Conservation (phyloP, 1,140 invertebrate genomes). For the Formica selysi region DNA sequence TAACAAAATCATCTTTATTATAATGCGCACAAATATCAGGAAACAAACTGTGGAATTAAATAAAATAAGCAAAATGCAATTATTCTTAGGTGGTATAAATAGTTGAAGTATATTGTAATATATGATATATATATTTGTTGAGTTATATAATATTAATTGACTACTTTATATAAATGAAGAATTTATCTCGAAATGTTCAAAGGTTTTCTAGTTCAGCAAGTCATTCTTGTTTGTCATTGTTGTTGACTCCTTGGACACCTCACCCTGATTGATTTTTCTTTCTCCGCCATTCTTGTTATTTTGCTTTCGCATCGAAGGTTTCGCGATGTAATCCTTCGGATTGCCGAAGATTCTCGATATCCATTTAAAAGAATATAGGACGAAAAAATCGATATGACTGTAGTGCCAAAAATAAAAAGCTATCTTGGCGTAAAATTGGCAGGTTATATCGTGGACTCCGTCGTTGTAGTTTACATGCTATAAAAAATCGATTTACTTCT, state of each 20-base stretch:
- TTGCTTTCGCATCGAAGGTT: slow-evolving; percentile 7
- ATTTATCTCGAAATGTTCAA: neutral
- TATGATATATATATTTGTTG: too few relatives aligned
- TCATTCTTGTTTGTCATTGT: neutral
- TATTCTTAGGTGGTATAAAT: too few relatives aligned
- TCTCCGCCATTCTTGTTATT: slow-evolving; percentile 29
- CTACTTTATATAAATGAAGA: neutral
- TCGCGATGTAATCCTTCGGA: slow-evolving; percentile 31
- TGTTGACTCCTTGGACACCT: neutral
- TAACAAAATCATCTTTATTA: too few relatives aligned
- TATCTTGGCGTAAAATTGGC: neutral
- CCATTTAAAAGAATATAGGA: slow-evolving; percentile 19
- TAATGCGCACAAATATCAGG: too few relatives aligned
- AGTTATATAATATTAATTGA: too few relatives aligned
- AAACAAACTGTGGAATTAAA: too few relatives aligned
- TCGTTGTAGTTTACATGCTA: neutral
- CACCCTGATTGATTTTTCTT: slow-evolving; percentile 36
- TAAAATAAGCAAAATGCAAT: too few relatives aligned
- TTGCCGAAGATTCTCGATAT: slow-evolving; percentile 6
- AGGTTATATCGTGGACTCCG: neutral
- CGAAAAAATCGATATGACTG: slow-evolving; percentile 43
- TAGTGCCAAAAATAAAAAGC: slow-evolving; percentile 33
- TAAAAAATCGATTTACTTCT: slow-evolving; percentile 28
- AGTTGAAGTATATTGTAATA: too few relatives aligned
- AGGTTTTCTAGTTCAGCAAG: neutral